These are phyloP conservation scores for Acrobasis consociella DNA, from an alignment of 2,888 invertebrate genomes.

Conservation along the genomic window DNA sequence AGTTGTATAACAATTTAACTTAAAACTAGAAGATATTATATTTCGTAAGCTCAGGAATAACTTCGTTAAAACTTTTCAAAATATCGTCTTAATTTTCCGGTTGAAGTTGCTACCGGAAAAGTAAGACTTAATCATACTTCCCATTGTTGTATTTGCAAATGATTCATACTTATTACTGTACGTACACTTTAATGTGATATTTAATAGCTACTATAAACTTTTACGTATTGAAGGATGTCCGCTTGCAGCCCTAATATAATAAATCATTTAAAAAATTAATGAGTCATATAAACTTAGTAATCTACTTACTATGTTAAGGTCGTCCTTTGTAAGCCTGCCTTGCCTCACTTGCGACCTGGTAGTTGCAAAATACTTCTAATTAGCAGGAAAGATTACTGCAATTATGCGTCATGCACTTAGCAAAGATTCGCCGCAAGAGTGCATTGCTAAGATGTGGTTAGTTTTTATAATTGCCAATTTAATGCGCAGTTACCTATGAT, in stretches of 20 bases:
- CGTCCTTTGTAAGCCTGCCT: constrained; percentile 34
- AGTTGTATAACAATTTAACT: no score
- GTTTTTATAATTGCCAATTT: constrained; percentile 17
- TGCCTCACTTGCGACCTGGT: constrained; percentile 35
- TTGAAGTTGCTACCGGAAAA: no score
- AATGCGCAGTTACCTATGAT: constrained; percentile 16
- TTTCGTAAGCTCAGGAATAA: no score
- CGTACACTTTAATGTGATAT: neutral
- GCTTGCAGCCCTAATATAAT: constrained; percentile 6
- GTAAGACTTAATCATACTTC: no score
- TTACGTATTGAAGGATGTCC: neutral
- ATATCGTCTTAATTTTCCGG: no score
- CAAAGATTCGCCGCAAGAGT: constrained; percentile 43
- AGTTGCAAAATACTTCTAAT: constrained; percentile 51
- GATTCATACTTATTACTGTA: no score
- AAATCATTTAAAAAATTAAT: constrained; percentile 18
- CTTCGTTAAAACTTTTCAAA: no score
- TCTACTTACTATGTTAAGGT: constrained; percentile 27
- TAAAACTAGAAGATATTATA: no score
- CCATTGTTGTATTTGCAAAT: no score
- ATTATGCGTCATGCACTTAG: constrained; percentile 48
- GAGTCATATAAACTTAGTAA: constrained; percentile 24
- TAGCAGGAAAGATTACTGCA: constrained; percentile 56
- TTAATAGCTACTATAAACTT: neutral
- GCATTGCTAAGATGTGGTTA: constrained; percentile 23